These are phyloP conservation scores for Anoura caudifer DNA, from an alignment of 2,113 vertebrate genomes.

Conservation along the genomic window DNA sequence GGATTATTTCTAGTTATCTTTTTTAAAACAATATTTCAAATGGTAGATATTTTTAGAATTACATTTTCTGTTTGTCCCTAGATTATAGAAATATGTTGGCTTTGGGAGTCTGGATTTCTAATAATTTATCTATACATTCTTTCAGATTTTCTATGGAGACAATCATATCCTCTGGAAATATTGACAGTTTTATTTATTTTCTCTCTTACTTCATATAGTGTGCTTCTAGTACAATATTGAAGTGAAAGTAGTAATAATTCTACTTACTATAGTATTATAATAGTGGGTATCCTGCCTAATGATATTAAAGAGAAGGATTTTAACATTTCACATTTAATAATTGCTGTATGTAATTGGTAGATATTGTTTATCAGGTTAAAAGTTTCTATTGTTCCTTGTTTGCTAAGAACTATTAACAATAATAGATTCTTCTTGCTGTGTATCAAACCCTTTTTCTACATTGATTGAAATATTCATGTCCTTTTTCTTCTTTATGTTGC, in stretches of 20 bases:
- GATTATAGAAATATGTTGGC: neutral
- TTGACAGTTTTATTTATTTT: neutral
- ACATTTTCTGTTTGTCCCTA: neutral
- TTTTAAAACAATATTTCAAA: neutral
- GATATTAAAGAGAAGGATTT: neutral
- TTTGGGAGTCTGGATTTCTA: neutral
- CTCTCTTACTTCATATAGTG: neutral
- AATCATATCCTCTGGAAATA: neutral
- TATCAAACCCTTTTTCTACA: neutral
- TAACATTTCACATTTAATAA: neutral
- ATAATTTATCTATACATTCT: neutral
- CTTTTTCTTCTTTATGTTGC: constrained; percentile 27
- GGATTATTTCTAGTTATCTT: neutral
- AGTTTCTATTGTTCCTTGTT: neutral
- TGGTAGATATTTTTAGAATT: neutral
- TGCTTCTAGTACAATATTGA: neutral
- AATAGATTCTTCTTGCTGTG: neutral
- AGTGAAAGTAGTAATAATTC: neutral
- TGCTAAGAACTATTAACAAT: constrained; percentile 22
- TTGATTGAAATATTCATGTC: neutral
- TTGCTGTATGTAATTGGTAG: neutral
- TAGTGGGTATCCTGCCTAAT: neutral
- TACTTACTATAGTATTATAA: neutral
- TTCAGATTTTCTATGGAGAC: neutral
- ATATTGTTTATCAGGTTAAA: neutral